A percentile compares a stretch with the other conserved stretches of the same genome.
phyloP scores from a whole-genome alignment of 2,888 invertebrate genomes.

The Andrena bicolor region DNA sequence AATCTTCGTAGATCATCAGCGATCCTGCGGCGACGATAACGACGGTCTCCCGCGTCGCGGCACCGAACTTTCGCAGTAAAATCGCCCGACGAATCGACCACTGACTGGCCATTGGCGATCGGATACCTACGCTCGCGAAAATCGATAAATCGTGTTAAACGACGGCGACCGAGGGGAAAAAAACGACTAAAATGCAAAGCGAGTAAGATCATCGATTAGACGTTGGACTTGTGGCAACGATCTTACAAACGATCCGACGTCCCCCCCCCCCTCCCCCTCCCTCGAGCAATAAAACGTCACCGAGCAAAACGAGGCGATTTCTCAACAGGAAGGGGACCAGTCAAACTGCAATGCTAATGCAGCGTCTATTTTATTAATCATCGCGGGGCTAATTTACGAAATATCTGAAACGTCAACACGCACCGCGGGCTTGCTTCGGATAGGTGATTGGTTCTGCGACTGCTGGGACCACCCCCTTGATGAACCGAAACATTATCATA shows the following conservation, averaged over 20 bases:
- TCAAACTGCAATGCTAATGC: constrained; percentile 29
- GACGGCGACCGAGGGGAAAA: constrained; percentile 7
- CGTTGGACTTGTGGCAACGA: constrained; percentile 5
- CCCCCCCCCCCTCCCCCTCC: not conserved
- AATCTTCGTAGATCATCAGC: constrained; percentile 76
- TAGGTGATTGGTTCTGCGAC: not conserved
- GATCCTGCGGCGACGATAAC: constrained; percentile 17
- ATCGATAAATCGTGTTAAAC: constrained; percentile 29
- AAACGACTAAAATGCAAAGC: constrained; percentile 25
- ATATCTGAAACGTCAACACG: constrained; percentile 20
- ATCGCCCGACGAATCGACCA: not conserved
- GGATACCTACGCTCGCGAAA: constrained; percentile 16
- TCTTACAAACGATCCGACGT: constrained; percentile 10
- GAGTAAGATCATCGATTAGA: constrained; percentile 19
- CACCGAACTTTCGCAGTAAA: not conserved
- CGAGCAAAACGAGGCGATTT: constrained; percentile 23
- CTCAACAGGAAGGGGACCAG: constrained; percentile 22
- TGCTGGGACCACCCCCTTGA: not conserved
- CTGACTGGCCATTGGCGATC: not conserved
- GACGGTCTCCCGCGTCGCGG: constrained; percentile 17
- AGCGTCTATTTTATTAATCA: constrained; percentile 28
- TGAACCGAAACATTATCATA: not conserved
- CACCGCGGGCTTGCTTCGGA: not conserved
- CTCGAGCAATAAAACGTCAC: constrained; percentile 10
- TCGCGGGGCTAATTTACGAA: constrained; percentile 25